Conservation (phyloP, 2,888 invertebrate genomes). For the Lithophane semibrunnea region DNA sequence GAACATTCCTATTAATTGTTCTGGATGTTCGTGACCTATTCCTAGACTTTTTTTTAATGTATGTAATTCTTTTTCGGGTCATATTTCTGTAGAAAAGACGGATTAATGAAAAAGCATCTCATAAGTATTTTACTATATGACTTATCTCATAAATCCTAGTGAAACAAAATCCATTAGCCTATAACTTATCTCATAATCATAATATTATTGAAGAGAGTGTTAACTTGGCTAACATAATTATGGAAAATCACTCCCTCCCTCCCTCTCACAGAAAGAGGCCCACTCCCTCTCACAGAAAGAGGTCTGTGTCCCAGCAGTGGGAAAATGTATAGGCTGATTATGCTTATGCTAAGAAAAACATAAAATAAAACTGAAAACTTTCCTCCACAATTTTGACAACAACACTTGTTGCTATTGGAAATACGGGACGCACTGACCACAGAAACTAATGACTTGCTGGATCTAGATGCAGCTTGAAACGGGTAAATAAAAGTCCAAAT, state of each 20-base stretch:
- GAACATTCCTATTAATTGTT: background rate
- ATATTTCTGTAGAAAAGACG: too few species aligned
- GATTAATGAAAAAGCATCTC: background rate
- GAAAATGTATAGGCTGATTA: too few species aligned
- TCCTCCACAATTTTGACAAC: constrained; percentile 45
- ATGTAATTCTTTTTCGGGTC: too few species aligned
- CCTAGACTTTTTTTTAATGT: too few species aligned
- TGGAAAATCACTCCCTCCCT: too few species aligned
- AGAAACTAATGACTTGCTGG: constrained; percentile 56
- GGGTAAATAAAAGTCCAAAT: constrained; percentile 50
- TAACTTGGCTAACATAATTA: too few species aligned
- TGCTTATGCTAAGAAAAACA: background rate
- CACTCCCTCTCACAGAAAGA: too few species aligned
- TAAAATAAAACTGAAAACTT: background rate
- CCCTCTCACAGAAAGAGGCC: too few species aligned
- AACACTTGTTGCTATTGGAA: constrained; percentile 61
- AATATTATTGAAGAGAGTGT: background rate
- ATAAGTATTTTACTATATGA: background rate
- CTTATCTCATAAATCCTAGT: background rate
- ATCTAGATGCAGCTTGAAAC: constrained; percentile 30
- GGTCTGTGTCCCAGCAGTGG: too few species aligned
- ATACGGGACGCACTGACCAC: constrained; percentile 49
- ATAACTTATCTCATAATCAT: background rate
- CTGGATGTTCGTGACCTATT: background rate
- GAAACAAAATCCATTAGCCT: too few species aligned